Evolutionary conservation across 2,113 vertebrate species (phyloP).

Genomic region (Anhinga rufa): DNA sequence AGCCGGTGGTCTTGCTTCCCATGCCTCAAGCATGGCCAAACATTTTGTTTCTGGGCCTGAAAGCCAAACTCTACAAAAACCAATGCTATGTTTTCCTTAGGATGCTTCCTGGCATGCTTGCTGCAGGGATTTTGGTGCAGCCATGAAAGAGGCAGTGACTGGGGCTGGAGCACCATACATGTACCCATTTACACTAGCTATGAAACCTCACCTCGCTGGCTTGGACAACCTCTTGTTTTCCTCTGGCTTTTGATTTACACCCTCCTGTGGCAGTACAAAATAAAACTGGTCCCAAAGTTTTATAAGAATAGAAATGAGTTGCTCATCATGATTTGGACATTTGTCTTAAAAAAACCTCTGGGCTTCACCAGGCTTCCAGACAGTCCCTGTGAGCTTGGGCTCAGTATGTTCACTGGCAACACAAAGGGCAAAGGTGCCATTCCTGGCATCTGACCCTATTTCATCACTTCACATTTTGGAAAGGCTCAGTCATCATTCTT

Average conservation of each 20-base stretch:
- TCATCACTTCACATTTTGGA: not conserved
- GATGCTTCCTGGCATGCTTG: not conserved
- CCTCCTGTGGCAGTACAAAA: not conserved
- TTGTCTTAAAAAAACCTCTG: not conserved
- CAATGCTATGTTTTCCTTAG: not conserved
- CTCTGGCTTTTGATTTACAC: not conserved
- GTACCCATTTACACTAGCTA: fast-evolving
- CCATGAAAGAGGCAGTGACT: not conserved
- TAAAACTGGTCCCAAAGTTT: not conserved
- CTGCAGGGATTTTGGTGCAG: not conserved
- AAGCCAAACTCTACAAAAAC: not conserved
- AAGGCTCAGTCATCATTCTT: not conserved
- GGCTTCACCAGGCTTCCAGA: not conserved
- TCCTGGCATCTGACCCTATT: not conserved
- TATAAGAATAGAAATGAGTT: not conserved
- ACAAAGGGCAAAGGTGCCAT: not conserved
- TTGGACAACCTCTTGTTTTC: not conserved
- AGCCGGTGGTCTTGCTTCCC: not conserved
- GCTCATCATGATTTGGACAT: not conserved
- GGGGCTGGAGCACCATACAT: not conserved
- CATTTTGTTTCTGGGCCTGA: not conserved
- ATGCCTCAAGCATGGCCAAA: not conserved
- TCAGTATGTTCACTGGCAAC: not conserved
- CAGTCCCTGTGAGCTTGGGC: not conserved
- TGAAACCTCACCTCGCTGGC: fast-evolving